A percentile compares a stretch with the other conserved stretches of the same genome.
Evolutionary conservation across 2,888 invertebrate species (phyloP).

Genomic region (Xylophagus ater): DNA sequence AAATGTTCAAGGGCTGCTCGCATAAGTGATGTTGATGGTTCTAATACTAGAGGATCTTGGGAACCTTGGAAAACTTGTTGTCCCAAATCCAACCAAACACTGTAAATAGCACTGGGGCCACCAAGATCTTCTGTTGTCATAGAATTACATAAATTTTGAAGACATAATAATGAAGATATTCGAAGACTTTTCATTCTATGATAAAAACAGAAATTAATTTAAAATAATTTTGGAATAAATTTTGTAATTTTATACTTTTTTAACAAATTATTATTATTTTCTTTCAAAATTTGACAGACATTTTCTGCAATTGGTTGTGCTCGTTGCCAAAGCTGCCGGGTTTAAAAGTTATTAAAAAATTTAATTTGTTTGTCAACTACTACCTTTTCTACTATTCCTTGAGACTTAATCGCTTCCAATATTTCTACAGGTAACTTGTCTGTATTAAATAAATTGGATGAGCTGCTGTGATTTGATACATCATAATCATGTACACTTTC

Average conservation of each 20-base stretch:
- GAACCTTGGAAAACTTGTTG: slow-evolving; percentile 48
- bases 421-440: slow-evolving; percentile 48
- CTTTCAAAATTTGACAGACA: slow-evolving; percentile 43
- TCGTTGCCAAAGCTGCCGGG: slow-evolving; percentile 28
- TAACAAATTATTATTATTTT: slow-evolving; percentile 40
- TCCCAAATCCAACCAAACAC: slow-evolving; percentile 55
- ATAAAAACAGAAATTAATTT: slow-evolving; percentile 16
- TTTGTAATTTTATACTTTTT: slow-evolving; percentile 39
- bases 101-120: slow-evolving; percentile 49
- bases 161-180: slow-evolving; percentile 53
- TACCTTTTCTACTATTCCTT: slow-evolving; percentile 50
- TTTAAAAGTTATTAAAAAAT: neutral
- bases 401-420: slow-evolving; percentile 48
- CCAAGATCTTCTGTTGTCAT: slow-evolving; percentile 53
- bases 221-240: slow-evolving; percentile 4
- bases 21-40: slow-evolving; percentile 63
- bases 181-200: slow-evolving; percentile 46
- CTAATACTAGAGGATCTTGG: slow-evolving; percentile 45
- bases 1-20: slow-evolving; percentile 61
- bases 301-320: slow-evolving; percentile 42
- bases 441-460: slow-evolving; percentile 25
- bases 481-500: slow-evolving; percentile 37
- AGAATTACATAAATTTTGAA: slow-evolving; percentile 56
- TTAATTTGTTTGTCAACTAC: slow-evolving; percentile 36
- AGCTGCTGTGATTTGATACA: slow-evolving; percentile 9